Evolutionary conservation across 2,888 invertebrate species (phyloP), one percentile per base, ranked within the genome.

Genomic region (Kryphioiulus occultus): DNA sequence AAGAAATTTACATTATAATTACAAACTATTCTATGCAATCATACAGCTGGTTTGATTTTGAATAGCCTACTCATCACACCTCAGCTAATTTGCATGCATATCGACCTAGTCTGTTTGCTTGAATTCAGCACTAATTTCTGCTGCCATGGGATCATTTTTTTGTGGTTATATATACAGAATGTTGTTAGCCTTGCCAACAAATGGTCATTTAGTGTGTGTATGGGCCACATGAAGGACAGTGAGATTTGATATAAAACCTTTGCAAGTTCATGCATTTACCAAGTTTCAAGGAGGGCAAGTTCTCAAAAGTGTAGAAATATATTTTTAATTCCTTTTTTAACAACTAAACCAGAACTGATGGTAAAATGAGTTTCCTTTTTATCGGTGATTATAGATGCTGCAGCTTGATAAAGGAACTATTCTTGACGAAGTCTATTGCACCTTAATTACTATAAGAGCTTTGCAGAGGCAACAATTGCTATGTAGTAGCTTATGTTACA

Each of bases 151-250:
- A 59, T 7, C 19, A 59, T 22, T 47, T 59, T 59, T 59, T 59
- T 59, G 59, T 59, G 19, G 22, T 59, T 59, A 5, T 22, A 22
- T 19, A 59, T 22, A 22, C 22, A 59, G 59, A 59, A 59, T 59
- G 59, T 59, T 59, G 59, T 59, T 59, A 22, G 59, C 59, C 59
- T 59, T 59, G 59, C 59, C 59, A 59, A 59, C 59, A 22, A 22
- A 59, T 59, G 22, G 59, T 59, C 59, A 59, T 59, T 59, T 22
- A 59, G 59, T 22, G 59, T 59, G 59, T 59, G 59, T 59, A 59
- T 59, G 59, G 59, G 59, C 59, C 22, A 47, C 47, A 59, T 59
- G 59, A 59, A 59, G 59, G 59, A 59, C 59, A 59, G 59, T 59
- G 22, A 59, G 59, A 59, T 59, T 59, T n/a, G 19, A 59, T 22